These are phyloP conservation scores for Paramuricea clavata DNA, from an alignment of 92 coral and sea anemone species.

Conservation along the genomic window DNA sequence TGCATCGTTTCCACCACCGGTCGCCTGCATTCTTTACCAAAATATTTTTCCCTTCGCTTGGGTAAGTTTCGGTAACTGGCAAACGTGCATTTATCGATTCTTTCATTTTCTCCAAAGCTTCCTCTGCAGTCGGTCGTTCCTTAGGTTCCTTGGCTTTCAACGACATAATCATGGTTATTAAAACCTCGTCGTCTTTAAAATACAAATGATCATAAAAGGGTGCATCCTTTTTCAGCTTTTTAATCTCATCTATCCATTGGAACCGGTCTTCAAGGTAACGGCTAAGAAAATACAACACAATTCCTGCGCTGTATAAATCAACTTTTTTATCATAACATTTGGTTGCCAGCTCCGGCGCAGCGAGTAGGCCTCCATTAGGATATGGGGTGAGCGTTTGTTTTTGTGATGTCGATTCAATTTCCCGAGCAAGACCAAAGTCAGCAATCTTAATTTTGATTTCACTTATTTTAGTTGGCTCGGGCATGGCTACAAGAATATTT, in stretches of 20 bases:
- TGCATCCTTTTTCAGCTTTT: not conserved
- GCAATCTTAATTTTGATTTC: no score
- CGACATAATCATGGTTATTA: not conserved
- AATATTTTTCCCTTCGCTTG: no score
- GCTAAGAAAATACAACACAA: not conserved
- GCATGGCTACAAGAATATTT: no score
- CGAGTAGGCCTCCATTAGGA: no score
- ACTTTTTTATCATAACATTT: slow-evolving; percentile 2
- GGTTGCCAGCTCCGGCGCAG: slow-evolving; percentile 37
- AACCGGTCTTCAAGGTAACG: not conserved
- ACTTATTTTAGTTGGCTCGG: no score
- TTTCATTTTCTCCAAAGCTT: not conserved
- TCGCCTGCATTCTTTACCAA: no score
- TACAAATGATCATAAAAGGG: not conserved
- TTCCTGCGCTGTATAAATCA: slow-evolving; percentile 30
- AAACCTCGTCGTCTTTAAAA: not conserved
- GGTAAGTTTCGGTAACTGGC: no score
- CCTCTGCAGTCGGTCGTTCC: slow-evolving; percentile 19
- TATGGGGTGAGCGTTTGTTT: no score
- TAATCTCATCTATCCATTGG: not conserved
- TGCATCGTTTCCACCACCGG: no score
- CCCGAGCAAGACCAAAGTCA: no score
- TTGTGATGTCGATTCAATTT: no score
- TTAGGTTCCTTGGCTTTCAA: not conserved
- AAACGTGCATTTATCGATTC: no score